Percentiles rank a stretch among this genome's conserved stretches.
Evolutionary conservation across 2,797 vertebrate genomes (phyloP).

Genomic region (Nyctalus aviator): DNA sequence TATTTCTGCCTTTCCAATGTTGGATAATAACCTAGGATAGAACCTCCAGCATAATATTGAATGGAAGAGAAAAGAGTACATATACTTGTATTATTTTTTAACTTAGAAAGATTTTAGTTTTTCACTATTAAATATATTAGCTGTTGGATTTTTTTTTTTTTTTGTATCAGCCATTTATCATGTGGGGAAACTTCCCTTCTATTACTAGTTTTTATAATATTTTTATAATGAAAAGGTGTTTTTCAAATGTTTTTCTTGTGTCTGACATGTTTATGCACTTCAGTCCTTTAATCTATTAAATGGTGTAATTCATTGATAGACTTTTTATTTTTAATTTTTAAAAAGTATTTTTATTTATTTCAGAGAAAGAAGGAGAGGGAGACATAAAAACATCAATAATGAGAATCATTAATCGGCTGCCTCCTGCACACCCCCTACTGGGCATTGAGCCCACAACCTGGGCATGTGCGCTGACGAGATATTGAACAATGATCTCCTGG

Average conservation of each 20-base stretch:
- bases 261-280: not conserved
- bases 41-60: not conserved
- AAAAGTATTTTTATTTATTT: too few species aligned
- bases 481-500: too few species aligned
- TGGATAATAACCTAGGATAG: not conserved
- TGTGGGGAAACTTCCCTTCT: not conserved
- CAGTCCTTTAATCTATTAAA: not conserved
- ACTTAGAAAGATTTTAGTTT: not conserved
- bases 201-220: not conserved
- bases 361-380: too few species aligned
- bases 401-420: too few species aligned
- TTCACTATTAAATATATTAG: not conserved
- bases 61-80: not conserved
- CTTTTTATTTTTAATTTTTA: too few species aligned
- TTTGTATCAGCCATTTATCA: not conserved
- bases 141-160: not conserved
- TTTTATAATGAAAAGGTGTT: not conserved
- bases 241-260: not conserved
- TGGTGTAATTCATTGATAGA: not conserved
- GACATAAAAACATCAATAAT: too few species aligned
- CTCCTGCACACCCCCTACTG: too few species aligned
- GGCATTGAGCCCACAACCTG: too few species aligned
- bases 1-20: not conserved
- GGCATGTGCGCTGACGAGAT: too few species aligned
- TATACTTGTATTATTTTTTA: not conserved